Evolutionary conservation across 2,888 invertebrate genomes (phyloP).

Genomic region (Scaptomyza tumidula): DNA sequence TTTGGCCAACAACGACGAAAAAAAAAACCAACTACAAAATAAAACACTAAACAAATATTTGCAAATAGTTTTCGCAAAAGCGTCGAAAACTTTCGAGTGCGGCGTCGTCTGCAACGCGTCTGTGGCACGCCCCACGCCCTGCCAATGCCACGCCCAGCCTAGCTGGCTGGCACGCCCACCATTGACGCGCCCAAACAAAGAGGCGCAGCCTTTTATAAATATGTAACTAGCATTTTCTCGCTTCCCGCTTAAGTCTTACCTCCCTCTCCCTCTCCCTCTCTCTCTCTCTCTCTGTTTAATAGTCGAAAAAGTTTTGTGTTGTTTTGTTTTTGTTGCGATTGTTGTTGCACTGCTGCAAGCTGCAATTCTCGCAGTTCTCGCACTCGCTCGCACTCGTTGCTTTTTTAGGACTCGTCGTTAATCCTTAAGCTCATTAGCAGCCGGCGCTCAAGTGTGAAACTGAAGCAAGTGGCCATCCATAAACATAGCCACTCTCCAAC

Average conservation of each 20-base stretch:
- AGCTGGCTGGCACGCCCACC: constrained; percentile 23
- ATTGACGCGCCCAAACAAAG: constrained; percentile 52
- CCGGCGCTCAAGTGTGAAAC: constrained; percentile 72
- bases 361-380: not conserved
- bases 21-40: not conserved
- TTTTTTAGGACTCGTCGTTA: constrained; percentile 32
- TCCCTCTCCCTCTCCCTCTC: not conserved
- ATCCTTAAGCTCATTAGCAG: constrained; percentile 77
- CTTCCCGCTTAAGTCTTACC: constrained; percentile 1
- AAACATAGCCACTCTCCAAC: constrained; percentile 51
- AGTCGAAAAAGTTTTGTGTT: constrained; percentile 7
- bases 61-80: constrained; percentile 67
- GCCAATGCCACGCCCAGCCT: not conserved
- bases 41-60: constrained; percentile 71
- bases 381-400: not conserved
- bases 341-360: constrained; percentile 3
- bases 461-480: constrained; percentile 72
- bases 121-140: constrained; percentile 43
- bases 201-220: constrained; percentile 33
- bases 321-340: constrained; percentile 8
- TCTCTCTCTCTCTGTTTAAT: not conserved
- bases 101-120: constrained; percentile 65
- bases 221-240: constrained; percentile 15
- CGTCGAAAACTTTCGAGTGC: constrained; percentile 47
- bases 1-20: constrained; percentile 42